A percentile compares a stretch with the other conserved stretches of the same genome.
phyloP scores from a whole-genome alignment of 2,797 vertebrate genomes.

The Choloepus didactylus region DNA sequence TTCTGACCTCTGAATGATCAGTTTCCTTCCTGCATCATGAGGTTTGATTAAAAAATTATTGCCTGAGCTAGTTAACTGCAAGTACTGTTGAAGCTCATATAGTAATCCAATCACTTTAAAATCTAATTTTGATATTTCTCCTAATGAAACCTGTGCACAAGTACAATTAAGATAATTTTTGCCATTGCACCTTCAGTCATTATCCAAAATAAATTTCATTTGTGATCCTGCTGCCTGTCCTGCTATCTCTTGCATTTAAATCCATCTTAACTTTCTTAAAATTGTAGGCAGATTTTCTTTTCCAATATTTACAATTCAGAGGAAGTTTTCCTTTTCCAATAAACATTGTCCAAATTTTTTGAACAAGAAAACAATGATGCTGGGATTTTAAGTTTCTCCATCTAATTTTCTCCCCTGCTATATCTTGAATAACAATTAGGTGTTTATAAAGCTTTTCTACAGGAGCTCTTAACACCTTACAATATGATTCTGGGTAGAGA shows the following conservation, averaged over 20 bases:
- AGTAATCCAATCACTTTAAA: slow-evolving; percentile 71
- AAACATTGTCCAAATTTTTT: slow-evolving; percentile 45
- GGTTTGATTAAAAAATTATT: slow-evolving; percentile 77
- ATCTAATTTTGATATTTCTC: slow-evolving; percentile 77
- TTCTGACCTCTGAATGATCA: slow-evolving; percentile 70
- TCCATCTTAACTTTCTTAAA: slow-evolving; percentile 60
- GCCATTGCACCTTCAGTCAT: slow-evolving; percentile 50
- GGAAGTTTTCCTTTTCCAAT: slow-evolving; percentile 5
- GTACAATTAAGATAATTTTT: slow-evolving; percentile 74
- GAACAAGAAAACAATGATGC: slow-evolving; percentile 36
- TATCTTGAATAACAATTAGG: background rate
- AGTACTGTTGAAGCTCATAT: slow-evolving; percentile 69
- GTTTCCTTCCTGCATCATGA: slow-evolving; percentile 62
- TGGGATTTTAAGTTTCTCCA: slow-evolving; percentile 35
- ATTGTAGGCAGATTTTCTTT: background rate
- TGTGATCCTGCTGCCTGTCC: slow-evolving; percentile 2
- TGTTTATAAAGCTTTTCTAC: slow-evolving; percentile 43
- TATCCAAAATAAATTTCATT: slow-evolving; percentile 66
- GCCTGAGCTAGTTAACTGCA: slow-evolving; percentile 56
- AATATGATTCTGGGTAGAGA: background rate
- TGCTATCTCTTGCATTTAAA: slow-evolving; percentile 37
- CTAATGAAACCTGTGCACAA: slow-evolving; percentile 57
- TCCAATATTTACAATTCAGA: slow-evolving; percentile 23
- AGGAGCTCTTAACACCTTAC: background rate
- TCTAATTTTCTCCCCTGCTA: slow-evolving; percentile 63